Conservation (phyloP, 2,797 vertebrate genomes). For the Oophaga sylvatica region DNA sequence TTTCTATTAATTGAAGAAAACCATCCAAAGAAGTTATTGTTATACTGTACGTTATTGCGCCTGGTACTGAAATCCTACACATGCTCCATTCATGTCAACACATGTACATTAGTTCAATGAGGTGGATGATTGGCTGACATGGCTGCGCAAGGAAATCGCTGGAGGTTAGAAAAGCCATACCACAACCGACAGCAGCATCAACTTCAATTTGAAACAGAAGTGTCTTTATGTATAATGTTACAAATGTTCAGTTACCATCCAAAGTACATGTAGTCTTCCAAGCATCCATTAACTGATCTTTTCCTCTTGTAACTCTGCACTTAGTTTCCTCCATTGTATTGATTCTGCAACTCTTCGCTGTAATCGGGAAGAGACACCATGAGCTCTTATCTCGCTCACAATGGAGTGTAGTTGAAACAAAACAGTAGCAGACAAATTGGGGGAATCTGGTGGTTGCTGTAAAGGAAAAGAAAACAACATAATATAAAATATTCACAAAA, state of each 20-base stretch:
- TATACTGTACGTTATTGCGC: no score
- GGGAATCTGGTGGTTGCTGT: constrained; percentile 25
- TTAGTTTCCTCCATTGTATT: not conserved
- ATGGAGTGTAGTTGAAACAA: not conserved
- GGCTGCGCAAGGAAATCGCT: no score
- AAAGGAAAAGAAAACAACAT: not conserved
- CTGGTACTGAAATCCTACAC: no score
- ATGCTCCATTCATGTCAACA: no score
- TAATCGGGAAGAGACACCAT: constrained; percentile 28
- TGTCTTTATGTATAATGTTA: not conserved
- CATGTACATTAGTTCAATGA: no score
- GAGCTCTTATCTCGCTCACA: constrained; percentile 37
- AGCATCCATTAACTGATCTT: constrained; percentile 9
- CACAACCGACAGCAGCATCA: not conserved
- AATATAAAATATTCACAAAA: no score
- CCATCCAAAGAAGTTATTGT: no score
- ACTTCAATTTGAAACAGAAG: not conserved
- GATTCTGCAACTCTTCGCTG: constrained; percentile 27
- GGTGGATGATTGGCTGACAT: no score
- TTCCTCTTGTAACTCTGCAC: not conserved
- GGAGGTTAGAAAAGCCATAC: no score
- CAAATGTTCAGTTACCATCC: not conserved
- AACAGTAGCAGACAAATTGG: not conserved
- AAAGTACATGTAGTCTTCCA: not conserved
- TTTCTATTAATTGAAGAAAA: no score